These are phyloP conservation scores for Sebastes oblongus DNA, from an alignment of 2,797 vertebrate genomes.

Conservation along the genomic window DNA sequence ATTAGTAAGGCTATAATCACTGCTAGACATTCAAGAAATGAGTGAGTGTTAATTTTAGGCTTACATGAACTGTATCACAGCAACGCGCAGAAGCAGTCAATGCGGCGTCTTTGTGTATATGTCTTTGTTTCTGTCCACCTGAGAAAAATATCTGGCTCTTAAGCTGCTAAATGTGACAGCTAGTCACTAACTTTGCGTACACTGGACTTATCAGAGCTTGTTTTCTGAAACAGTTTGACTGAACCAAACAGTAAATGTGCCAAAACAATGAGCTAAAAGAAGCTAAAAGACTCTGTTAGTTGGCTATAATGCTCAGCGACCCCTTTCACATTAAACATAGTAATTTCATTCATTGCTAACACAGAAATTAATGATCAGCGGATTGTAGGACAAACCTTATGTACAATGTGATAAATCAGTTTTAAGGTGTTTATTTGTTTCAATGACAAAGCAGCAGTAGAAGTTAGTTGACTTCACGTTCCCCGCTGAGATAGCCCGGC, in stretches of 20 bases:
- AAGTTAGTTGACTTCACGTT: constrained; percentile 28
- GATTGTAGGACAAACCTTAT: not conserved
- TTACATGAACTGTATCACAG: too few species aligned
- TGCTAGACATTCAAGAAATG: too few species aligned
- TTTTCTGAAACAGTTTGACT: not conserved
- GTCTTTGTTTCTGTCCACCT: too few species aligned
- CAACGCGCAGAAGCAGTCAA: too few species aligned
- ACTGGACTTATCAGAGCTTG: not conserved
- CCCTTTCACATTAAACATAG: too few species aligned
- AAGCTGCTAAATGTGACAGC: not conserved
- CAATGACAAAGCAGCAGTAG: not conserved
- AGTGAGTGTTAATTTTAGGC: too few species aligned
- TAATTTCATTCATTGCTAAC: too few species aligned
- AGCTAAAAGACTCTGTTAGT: not conserved
- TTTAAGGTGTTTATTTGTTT: not conserved
- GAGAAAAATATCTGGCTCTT: too few species aligned
- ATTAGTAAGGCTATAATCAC: too few species aligned
- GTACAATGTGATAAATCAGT: not conserved
- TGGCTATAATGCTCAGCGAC: too few species aligned
- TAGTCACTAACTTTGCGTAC: accelerated
- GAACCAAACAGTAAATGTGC: not conserved
- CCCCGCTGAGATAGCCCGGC: constrained; percentile 31
- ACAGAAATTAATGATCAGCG: too few species aligned
- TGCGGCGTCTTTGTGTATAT: accelerated
- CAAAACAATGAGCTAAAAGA: not conserved